Evolutionary conservation across 2,113 vertebrate genomes (phyloP), one percentile per base, ranked within the genome.

Genomic region (Oceanites oceanicus): DNA sequence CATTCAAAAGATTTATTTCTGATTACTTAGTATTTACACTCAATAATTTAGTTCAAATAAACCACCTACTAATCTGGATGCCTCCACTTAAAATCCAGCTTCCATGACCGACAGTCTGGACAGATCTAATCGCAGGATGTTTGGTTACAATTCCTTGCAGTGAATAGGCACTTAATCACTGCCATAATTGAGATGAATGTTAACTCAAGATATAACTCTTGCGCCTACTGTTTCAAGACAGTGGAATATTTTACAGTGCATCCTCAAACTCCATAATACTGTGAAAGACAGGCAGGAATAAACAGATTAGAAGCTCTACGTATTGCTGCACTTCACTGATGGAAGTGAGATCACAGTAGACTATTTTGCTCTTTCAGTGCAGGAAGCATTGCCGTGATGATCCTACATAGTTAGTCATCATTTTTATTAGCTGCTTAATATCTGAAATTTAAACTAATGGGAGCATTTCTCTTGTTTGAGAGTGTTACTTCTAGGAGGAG

Each of bases 71-170:
- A 45, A 63, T 22, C 30, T 29, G 36, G 47, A 27, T 42, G 40
- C 52, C 70, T 84, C 11, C 55, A 38, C 42, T 74, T 13, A 23
- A 49, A 36, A 15, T 14, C 32, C 88, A 55, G 84, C 52, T 45
- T 32, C 65, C 27, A 7, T 5, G 47, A 55, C 0, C 1, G 22
- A n/a, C 12, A 23, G 53, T 3, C 4, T 0, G 55, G 83, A 53
- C 47, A 63, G 47, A 70, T 11, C 52, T 74, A 15, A 66, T 22
- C 1, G 0, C 3, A 19, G 19, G 25, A 1, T 44, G 53, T 3
- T 47, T 36, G 49, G 32, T 32, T 45, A 20, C 23, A 86, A 34
- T 3, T 45, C 62, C 58, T n/a, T 1, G 11, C 38, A 50, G 59
- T 10, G 29, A 83, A 63, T 3, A 65, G 58, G 71, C 30, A 20